These are phyloP conservation scores for Neofelis nebulosa DNA, from an alignment of 2,113 vertebrate genomes.

Conservation along the genomic window DNA sequence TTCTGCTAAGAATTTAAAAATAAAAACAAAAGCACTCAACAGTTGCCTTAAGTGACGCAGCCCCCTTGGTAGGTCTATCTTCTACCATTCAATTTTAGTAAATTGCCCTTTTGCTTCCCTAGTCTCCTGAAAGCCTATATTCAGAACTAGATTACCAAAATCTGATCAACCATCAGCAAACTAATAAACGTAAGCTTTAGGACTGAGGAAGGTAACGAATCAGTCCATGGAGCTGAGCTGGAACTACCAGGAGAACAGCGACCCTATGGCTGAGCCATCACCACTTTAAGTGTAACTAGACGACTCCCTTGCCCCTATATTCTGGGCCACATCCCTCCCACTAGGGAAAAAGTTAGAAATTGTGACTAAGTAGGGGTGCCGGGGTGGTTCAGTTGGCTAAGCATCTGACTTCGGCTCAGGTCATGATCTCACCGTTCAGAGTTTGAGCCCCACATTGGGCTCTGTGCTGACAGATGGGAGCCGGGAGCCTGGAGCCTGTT, in stretches of 20 bases:
- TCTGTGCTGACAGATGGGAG: too few relatives aligned
- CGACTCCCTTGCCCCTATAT: neutral
- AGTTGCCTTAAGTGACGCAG: neutral
- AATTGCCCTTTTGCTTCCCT: constrained; percentile 5
- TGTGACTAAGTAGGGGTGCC: neutral
- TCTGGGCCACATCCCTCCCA: neutral
- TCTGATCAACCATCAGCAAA: neutral
- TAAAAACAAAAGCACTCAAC: neutral
- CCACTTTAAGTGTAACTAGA: neutral
- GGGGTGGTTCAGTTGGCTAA: too few relatives aligned
- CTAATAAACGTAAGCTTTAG: neutral
- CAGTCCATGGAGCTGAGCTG: neutral
- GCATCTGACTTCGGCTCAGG: too few relatives aligned
- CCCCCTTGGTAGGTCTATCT: neutral
- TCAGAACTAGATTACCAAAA: neutral
- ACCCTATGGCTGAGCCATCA: neutral
- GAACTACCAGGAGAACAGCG: neutral
- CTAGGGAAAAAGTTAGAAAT: neutral
- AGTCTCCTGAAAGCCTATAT: neutral
- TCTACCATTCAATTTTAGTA: constrained; percentile 5
- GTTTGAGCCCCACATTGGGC: too few relatives aligned
- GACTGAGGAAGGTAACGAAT: neutral
- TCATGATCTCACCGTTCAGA: too few relatives aligned
- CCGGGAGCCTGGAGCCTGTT: too few relatives aligned
- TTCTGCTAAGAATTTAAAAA: neutral